phyloP scores from a whole-genome alignment of 1,140 invertebrate species.

The Leptestheria dahalacensis region DNA sequence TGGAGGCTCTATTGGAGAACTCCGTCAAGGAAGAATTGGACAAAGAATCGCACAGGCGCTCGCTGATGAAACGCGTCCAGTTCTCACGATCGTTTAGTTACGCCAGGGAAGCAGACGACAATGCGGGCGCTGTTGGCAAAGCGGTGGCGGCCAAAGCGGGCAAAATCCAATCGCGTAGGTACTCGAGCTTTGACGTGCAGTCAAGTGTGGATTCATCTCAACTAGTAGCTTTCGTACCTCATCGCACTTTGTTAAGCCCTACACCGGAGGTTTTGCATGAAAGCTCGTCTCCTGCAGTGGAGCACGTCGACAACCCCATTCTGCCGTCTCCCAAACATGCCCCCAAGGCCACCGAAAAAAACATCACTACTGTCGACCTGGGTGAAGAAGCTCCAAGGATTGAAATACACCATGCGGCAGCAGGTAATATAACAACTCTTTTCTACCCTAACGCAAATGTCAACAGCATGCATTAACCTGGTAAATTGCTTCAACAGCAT shows the following conservation, averaged over 20 bases:
- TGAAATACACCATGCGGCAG: not conserved
- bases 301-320: not conserved
- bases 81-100: constrained; percentile 4
- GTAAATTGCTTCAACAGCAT: too few relatives aligned
- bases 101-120: not conserved
- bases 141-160: not conserved
- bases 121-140: not conserved
- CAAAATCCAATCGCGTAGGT: not conserved
- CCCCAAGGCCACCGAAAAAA: too few relatives aligned
- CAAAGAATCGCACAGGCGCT: not conserved
- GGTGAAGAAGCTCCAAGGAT: not conserved
- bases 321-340: not conserved
- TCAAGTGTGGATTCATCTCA: not conserved
- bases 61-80: constrained; percentile 6
- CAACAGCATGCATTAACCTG: too few relatives aligned
- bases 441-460: too few relatives aligned
- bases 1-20: not conserved
- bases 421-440: too few relatives aligned
- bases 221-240: not conserved
- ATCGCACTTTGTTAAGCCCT: constrained; percentile 3
- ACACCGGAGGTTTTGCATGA: not conserved
- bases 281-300: not conserved
- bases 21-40: not conserved
- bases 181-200: not conserved
- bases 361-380: too few relatives aligned